Evolutionary conservation across 2,797 vertebrate species (phyloP).

Genomic region (Arrhamphus sclerolepis): DNA sequence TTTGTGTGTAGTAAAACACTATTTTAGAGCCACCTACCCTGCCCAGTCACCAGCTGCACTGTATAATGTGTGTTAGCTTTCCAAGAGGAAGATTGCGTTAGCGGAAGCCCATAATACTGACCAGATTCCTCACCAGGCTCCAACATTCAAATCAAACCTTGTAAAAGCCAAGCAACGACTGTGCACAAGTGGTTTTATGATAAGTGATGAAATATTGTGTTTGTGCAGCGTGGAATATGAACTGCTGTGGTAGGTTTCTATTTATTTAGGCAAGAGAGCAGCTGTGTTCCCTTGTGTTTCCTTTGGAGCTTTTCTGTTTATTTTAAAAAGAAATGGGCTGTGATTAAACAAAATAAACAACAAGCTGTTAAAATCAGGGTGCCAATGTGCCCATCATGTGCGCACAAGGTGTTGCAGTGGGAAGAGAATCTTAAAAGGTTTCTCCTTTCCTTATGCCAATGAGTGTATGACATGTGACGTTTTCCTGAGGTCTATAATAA

Average conservation of each 20-base stretch:
- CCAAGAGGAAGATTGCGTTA: slow-evolving; percentile 57
- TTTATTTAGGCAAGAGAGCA: slow-evolving; percentile 60
- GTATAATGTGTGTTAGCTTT: slow-evolving; percentile 57
- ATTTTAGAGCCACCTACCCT: slow-evolving; percentile 66
- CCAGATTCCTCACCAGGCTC: slow-evolving; percentile 61
- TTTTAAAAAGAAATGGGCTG: slow-evolving; percentile 59
- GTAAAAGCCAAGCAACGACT: slow-evolving; percentile 62
- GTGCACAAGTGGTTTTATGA: slow-evolving; percentile 56
- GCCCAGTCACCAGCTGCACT: slow-evolving; percentile 66
- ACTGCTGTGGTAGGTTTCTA: slow-evolving; percentile 48
- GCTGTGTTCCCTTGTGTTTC: slow-evolving; percentile 55
- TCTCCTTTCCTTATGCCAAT: slow-evolving; percentile 48
- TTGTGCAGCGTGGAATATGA: slow-evolving; percentile 56
- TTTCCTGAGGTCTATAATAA: slow-evolving; percentile 80
- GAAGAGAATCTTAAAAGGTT: slow-evolving; percentile 56
- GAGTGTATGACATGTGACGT: slow-evolving; percentile 67
- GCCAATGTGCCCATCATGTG: slow-evolving; percentile 49
- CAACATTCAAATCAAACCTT: slow-evolving; percentile 68
- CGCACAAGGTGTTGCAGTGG: slow-evolving; percentile 30
- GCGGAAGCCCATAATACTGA: slow-evolving; percentile 67
- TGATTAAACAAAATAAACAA: slow-evolving; percentile 76
- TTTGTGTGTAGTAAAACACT: slow-evolving; percentile 51
- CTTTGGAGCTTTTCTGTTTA: slow-evolving; percentile 52
- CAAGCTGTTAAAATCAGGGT: slow-evolving; percentile 63
- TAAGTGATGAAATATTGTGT: slow-evolving; percentile 61